These are phyloP conservation scores for Drosophila nasuta DNA, from an alignment of 1,140 invertebrate genomes.

Conservation along the genomic window DNA sequence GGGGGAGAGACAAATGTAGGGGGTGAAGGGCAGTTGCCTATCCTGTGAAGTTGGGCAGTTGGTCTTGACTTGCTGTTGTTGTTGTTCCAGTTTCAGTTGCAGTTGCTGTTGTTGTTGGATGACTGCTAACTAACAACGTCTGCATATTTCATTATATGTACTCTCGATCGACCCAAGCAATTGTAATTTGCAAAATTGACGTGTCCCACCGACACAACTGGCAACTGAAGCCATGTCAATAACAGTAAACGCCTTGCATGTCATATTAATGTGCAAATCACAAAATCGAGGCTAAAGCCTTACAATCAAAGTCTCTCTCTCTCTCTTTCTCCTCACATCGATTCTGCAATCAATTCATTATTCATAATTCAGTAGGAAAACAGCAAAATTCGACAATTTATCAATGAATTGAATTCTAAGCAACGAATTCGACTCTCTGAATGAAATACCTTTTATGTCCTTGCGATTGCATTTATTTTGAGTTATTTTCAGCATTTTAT, in stretches of 20 bases:
- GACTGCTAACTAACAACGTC: conserved; percentile 59
- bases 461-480: background rate
- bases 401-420: background rate
- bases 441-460: background rate
- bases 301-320: background rate
- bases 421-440: conserved; percentile 1
- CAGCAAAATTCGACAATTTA: conserved; percentile 1
- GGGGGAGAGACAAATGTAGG: conserved; percentile 5
- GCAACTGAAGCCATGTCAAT: conserved; percentile 56
- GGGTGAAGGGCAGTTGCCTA: background rate
- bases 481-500: conserved; percentile 8
- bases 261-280: conserved; percentile 63
- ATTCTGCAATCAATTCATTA: background rate
- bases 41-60: conserved; percentile 79
- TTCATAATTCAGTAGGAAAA: background rate
- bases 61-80: conserved; percentile 19
- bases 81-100: background rate
- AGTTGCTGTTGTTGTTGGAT: conserved; percentile 25
- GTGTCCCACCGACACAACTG: conserved; percentile 50
- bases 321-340: too few species aligned
- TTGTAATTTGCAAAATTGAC: conserved; percentile 80
- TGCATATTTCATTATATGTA: conserved; percentile 76
- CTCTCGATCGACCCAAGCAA: conserved; percentile 71
- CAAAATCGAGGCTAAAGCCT: conserved; percentile 27
- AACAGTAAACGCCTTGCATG: conserved; percentile 66